A percentile compares a stretch with the other conserved stretches of the same genome.
These are phyloP conservation scores for Schlechtendalia chinensis DNA, from an alignment of 1,140 invertebrate genomes.

Conservation along the genomic window DNA sequence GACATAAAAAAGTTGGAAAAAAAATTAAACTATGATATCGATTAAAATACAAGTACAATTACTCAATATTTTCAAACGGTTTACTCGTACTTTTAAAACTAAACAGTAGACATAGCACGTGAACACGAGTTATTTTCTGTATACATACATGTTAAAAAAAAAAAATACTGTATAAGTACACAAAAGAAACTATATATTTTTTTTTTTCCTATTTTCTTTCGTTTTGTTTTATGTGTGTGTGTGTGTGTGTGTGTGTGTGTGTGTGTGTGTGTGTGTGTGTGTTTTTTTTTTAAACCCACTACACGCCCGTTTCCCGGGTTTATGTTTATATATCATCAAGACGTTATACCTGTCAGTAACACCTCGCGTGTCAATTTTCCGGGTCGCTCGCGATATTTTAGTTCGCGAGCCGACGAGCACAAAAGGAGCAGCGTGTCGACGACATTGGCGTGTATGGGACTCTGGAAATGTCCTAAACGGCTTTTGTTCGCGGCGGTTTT, in stretches of 20 bases:
- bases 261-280: no score
- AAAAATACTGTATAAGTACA: background rate
- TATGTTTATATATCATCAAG: background rate
- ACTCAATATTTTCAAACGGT: background rate
- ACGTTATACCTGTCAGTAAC: background rate
- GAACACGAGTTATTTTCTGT: background rate
- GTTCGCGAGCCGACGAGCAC: background rate
- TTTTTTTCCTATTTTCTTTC: background rate
- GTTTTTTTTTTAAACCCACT: background rate
- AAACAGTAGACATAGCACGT: background rate
- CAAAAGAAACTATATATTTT: background rate
- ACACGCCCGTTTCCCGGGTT: background rate
- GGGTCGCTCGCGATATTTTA: background rate
- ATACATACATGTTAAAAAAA: no score
- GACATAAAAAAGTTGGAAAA: no score
- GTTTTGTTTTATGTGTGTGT: background rate
- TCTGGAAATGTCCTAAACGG: background rate
- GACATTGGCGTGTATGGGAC: background rate
- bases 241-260: no score
- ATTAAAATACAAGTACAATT: no score
- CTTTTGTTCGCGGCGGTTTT: background rate
- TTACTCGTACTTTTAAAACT: background rate
- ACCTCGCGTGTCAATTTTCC: background rate
- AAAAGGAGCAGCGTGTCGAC: background rate
- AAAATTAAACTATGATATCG: no score